Percentiles rank a stretch among this genome's conserved stretches.
phyloP scores from a whole-genome alignment of 2,113 vertebrate genomes.

The Leptobrachium leishanense region DNA sequence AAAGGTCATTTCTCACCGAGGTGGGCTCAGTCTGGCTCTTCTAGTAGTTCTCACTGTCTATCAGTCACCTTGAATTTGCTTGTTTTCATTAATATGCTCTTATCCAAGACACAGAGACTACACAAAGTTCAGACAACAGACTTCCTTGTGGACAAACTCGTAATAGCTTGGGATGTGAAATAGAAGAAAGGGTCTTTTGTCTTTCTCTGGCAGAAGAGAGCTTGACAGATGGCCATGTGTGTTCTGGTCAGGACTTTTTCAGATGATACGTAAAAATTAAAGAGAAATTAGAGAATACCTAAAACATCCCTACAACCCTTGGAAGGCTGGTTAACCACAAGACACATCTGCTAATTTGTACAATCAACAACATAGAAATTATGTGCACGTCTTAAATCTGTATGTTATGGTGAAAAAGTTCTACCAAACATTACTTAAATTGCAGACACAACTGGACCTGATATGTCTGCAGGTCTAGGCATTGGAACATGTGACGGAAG shows the following conservation, averaged over 20 bases:
- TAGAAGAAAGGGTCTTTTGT: background rate
- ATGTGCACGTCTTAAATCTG: constrained; percentile 34
- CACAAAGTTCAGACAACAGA: background rate
- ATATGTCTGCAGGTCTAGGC: constrained; percentile 19
- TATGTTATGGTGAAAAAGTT: constrained; percentile 40
- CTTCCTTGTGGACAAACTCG: background rate
- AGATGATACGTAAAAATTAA: background rate
- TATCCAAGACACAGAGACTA: background rate
- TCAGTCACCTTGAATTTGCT: background rate
- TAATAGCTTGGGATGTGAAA: background rate
- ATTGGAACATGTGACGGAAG: background rate
- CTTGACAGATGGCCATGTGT: background rate
- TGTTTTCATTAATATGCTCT: background rate
- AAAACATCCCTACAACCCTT: background rate
- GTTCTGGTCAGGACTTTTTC: background rate
- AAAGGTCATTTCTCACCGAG: no score
- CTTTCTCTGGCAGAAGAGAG: background rate
- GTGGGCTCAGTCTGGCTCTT: no score
- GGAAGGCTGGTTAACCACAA: background rate
- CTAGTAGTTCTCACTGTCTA: background rate
- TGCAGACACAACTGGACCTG: constrained; percentile 37
- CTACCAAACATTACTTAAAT: constrained; percentile 42
- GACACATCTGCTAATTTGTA: background rate
- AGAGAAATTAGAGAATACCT: background rate
- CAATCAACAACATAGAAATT: constrained; percentile 12